phyloP scores from a whole-genome alignment of 2,888 invertebrate genomes.

The Exocentrus adspersus region DNA sequence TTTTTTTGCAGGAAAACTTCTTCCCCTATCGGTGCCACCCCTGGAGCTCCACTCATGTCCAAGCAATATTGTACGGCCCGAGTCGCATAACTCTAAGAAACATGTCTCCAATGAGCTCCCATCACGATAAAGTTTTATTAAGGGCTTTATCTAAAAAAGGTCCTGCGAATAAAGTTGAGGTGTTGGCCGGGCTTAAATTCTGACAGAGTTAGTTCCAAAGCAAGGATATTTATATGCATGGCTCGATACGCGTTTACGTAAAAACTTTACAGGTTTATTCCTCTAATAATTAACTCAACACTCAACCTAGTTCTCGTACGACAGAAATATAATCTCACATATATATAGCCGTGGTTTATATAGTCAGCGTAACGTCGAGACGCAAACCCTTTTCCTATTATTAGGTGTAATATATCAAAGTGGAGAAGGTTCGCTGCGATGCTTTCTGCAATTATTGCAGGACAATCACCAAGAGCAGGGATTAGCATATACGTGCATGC shows the following conservation, averaged over 20 bases:
- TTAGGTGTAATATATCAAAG: conserved; percentile 8
- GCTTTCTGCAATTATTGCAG: conserved; percentile 2
- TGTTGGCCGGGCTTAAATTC: conserved; percentile 6
- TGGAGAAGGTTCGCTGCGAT: conserved; percentile 2
- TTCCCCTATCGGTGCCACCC: neutral
- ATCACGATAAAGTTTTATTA: conserved; percentile 25
- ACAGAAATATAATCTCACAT: conserved; percentile 8
- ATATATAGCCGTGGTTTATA: conserved; percentile 12
- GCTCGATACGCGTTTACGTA: too few relatives aligned
- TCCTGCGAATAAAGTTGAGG: conserved; percentile 16
- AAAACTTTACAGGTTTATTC: too few relatives aligned
- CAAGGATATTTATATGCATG: neutral
- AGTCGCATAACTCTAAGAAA: conserved; percentile 16
- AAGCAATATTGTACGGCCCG: conserved; percentile 7
- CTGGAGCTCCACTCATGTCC: neutral
- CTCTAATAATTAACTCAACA: too few relatives aligned
- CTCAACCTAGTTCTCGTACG: conserved; percentile 1
- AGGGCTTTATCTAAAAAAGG: conserved; percentile 19
- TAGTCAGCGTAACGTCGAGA: conserved; percentile 8
- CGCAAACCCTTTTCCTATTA: conserved; percentile 14
- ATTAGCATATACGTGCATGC: neutral
- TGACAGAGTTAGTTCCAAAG: neutral
- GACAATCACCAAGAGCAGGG: neutral
- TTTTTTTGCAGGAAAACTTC: too few relatives aligned
- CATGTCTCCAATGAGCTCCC: conserved; percentile 9